Evolutionary conservation across 2,797 vertebrate genomes (phyloP).

Genomic region (Hoplostethus atlanticus): DNA sequence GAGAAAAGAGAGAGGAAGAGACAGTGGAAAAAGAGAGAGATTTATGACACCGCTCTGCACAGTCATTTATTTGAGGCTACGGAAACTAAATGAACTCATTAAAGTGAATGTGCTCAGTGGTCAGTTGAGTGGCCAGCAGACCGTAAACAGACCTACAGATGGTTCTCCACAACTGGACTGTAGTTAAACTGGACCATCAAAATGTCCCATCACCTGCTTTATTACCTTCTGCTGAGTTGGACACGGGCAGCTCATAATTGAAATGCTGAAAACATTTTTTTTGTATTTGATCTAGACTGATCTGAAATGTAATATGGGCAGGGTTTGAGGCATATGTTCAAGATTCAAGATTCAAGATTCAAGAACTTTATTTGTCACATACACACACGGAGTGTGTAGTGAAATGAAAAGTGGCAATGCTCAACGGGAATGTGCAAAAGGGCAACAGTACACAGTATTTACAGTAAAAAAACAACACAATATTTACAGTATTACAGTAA

Average conservation of each 20-base stretch:
- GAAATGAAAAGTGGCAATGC: too few relatives aligned
- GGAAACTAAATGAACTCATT: constrained; percentile 71
- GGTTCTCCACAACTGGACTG: constrained; percentile 41
- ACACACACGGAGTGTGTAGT: too few relatives aligned
- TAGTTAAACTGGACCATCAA: constrained; percentile 52
- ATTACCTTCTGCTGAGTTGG: constrained; percentile 23
- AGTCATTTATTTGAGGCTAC: constrained; percentile 55
- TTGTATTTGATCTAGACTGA: not conserved
- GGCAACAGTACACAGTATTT: too few relatives aligned
- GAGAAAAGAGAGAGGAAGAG: constrained; percentile 5
- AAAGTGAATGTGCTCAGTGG: constrained; percentile 69
- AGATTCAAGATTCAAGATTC: too few relatives aligned
- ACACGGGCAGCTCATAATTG: constrained; percentile 6
- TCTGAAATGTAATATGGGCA: not conserved
- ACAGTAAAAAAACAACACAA: too few relatives aligned
- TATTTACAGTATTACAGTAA: too few relatives aligned
- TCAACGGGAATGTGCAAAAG: too few relatives aligned
- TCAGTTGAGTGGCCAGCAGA: constrained; percentile 59
- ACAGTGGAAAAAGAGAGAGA: constrained; percentile 5
- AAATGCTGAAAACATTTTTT: not conserved
- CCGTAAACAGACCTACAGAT: constrained; percentile 55
- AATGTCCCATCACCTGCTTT: constrained; percentile 21
- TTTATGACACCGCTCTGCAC: constrained; percentile 35
- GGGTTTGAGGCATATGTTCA: not conserved
- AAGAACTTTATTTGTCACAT: too few relatives aligned